Percentiles rank a stretch among this genome's conserved stretches.
These are phyloP conservation scores for Pseudocheirus occidentalis DNA, from an alignment of 2,797 vertebrate species.

Conservation along the genomic window DNA sequence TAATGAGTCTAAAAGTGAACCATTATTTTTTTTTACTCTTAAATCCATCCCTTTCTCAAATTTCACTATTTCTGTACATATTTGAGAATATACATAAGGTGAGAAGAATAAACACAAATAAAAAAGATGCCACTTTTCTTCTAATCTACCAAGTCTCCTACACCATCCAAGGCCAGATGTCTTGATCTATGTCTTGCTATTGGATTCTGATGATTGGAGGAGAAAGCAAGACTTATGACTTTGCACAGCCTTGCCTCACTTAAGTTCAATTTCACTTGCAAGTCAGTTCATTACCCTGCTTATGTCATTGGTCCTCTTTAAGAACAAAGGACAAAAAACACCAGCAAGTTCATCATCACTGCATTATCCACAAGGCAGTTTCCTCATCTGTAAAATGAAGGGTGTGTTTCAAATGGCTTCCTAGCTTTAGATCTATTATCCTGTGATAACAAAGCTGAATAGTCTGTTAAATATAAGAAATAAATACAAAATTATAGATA, in stretches of 20 bases:
- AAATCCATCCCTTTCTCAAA: neutral
- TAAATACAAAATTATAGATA: neutral
- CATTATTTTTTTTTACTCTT: neutral
- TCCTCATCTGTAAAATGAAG: neutral
- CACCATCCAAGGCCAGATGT: neutral
- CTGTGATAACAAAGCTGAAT: neutral
- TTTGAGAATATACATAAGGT: neutral
- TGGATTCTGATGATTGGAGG: neutral
- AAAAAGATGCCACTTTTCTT: neutral
- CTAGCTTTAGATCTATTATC: neutral
- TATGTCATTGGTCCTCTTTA: neutral
- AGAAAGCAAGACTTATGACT: neutral
- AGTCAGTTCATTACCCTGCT: neutral
- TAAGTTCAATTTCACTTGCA: neutral
- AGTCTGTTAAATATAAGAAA: neutral
- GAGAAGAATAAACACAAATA: neutral
- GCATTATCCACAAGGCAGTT: neutral
- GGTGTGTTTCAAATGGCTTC: neutral
- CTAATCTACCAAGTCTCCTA: neutral
- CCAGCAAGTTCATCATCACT: neutral
- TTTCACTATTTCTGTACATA: neutral
- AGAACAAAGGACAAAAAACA: neutral
- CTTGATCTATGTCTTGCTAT: neutral
- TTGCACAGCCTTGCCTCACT: neutral
- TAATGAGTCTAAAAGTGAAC: neutral